A percentile compares a stretch with the other conserved stretches of the same genome.
Evolutionary conservation across 2,113 vertebrate genomes (phyloP).

Genomic region (Perca flavescens): DNA sequence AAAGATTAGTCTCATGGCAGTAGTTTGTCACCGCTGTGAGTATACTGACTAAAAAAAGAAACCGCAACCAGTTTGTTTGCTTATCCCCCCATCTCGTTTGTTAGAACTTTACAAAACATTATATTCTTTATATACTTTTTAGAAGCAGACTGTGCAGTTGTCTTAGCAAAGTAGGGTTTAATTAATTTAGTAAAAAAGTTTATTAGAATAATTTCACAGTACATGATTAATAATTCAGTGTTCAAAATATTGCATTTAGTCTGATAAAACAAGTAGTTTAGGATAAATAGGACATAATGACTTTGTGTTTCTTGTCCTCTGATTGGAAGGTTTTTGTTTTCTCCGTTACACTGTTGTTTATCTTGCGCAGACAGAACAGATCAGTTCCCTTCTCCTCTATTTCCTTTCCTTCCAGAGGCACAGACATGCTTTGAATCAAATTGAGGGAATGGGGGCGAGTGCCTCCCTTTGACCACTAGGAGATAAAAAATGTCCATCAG

Average conservation of each 20-base stretch:
- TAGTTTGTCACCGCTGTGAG: conserved; percentile 29
- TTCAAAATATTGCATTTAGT: background rate
- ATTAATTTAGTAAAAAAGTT: conserved; percentile 21
- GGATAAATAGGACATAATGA: background rate
- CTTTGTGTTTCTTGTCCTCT: background rate
- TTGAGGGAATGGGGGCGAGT: conserved; percentile 55
- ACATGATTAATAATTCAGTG: conserved; percentile 6
- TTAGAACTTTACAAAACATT: background rate
- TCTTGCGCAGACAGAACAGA: conserved; percentile 36
- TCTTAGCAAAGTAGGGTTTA: background rate
- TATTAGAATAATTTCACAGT: conserved; percentile 12
- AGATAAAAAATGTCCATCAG: conserved; percentile 66
- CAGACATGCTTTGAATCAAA: conserved; percentile 65
- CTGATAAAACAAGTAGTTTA: background rate
- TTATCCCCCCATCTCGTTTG: background rate
- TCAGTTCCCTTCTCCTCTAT: conserved; percentile 42
- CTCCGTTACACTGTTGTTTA: conserved; percentile 12
- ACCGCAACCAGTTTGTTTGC: background rate
- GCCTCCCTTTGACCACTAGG: conserved; percentile 61
- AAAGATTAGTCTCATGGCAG: conserved; percentile 44
- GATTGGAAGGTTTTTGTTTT: conserved; percentile 27
- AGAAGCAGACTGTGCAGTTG: background rate
- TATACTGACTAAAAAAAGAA: background rate
- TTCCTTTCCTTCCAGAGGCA: conserved; percentile 32
- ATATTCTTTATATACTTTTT: background rate